Evolutionary conservation across 2,888 invertebrate genomes (phyloP), one percentile per base, ranked within the genome.

Genomic region (Temnothorax unifasciatus): DNA sequence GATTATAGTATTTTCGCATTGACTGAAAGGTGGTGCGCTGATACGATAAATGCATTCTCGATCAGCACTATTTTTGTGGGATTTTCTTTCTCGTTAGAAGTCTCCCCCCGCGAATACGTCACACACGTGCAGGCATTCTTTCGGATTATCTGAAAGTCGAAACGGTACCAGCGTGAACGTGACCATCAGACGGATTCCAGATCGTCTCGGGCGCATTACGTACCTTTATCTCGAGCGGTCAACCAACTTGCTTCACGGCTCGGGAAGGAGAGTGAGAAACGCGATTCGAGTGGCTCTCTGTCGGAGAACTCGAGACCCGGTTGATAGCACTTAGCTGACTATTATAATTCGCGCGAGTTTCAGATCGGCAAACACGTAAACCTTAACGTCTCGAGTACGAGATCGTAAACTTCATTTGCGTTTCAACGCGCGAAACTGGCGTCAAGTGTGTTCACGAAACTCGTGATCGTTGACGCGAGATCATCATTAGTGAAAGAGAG

Each of bases 121-220:
- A 85, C 83, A 83, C 90, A 87, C 89, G 87, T 86, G 90, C 85
- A 85, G 64, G 84, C 84, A 61, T 87, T 83, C 84, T 84, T 69
- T 71, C 75, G 89, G 71, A 90, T 90, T 89, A 90, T 87, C 88
- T 89, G 91, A 91, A 90, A 90, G 88, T 89, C 91, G 90, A 90
- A 90, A 87, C 91, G 87, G 89, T 89, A 88, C 85, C 86, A 85
- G 71, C 87, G 81, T 76, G 88, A 91, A 93, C 93, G 93, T 93
- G 92, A 93, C 91, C 90, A 92, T 92, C 88, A 89, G 87, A 92
- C 90, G 90, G 89, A 93, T 92, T 93, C 91, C 90, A 91, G 91
- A 91, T 89, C 90, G 91, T 91, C 89, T 89, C 88, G 89, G 83
- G 71, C 83, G 59, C 68, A 83, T 75, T 87, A 85, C 82, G 85